These are phyloP conservation scores for Drosophila grimshawi DNA, from an alignment of 1,140 invertebrate species.

Conservation along the genomic window DNA sequence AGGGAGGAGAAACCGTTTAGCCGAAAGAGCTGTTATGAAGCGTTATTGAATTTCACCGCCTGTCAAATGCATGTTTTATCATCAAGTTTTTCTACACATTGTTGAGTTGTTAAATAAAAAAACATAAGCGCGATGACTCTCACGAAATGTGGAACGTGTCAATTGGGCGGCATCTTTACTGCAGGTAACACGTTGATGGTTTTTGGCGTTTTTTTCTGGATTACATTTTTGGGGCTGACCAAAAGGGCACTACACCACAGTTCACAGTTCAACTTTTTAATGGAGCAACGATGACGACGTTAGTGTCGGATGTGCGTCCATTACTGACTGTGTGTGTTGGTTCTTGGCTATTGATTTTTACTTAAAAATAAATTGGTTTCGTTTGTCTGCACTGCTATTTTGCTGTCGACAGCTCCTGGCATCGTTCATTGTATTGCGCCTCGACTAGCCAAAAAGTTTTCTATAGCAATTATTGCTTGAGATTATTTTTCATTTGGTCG, in stretches of 20 bases:
- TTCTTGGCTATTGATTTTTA: constrained; percentile 76
- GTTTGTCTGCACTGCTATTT: constrained; percentile 68
- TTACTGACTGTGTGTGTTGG: neutral
- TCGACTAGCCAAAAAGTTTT: constrained; percentile 60
- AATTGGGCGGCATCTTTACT: constrained; percentile 5
- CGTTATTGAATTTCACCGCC: constrained; percentile 65
- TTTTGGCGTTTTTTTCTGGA: constrained; percentile 34
- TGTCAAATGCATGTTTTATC: constrained; percentile 79
- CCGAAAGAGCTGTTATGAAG: neutral
- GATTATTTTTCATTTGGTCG: constrained; percentile 76
- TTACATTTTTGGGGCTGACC: constrained; percentile 22
- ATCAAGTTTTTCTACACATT: constrained; percentile 35
- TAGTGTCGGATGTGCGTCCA: neutral
- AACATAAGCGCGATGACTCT: neutral
- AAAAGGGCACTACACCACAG: neutral
- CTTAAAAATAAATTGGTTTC: constrained; percentile 82
- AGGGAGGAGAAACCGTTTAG: neutral
- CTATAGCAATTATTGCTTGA: constrained; percentile 73
- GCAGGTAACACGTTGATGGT: constrained; percentile 4
- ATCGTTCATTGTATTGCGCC: neutral
- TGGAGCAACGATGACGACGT: constrained; percentile 11
- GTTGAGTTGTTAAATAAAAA: constrained; percentile 17
- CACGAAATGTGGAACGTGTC: constrained; percentile 2
- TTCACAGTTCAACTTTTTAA: constrained; percentile 28
- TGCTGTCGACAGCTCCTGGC: constrained; percentile 29